A percentile compares a stretch with the other conserved stretches of the same genome.
Evolutionary conservation across 2,113 vertebrate genomes (phyloP).

Genomic region (Dromaius novaehollandiae): DNA sequence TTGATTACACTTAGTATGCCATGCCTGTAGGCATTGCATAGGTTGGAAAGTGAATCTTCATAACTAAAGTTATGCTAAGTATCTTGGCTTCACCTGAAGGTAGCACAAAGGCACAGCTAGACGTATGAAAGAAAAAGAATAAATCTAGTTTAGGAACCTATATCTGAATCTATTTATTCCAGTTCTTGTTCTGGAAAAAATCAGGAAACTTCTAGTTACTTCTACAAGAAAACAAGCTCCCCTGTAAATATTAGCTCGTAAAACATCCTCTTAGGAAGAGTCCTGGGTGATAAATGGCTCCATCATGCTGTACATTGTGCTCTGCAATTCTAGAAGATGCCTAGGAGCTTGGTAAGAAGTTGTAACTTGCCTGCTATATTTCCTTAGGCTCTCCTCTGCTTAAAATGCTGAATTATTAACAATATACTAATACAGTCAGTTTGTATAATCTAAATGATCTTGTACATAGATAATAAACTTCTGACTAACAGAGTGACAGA

Average conservation of each 20-base stretch:
- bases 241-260: not conserved
- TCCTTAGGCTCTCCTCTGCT: not conserved
- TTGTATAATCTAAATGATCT: not conserved
- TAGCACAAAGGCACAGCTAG: not conserved
- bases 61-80: not conserved
- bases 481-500: not conserved
- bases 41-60: not conserved
- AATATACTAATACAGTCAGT: not conserved
- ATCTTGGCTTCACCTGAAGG: not conserved
- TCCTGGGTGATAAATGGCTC: not conserved
- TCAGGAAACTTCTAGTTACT: not conserved
- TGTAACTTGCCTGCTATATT: not conserved
- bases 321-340: not conserved
- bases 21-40: not conserved
- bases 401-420: not conserved
- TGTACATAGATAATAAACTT: not conserved
- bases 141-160: not conserved
- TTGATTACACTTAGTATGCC: accelerated
- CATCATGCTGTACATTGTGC: not conserved
- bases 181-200: not conserved
- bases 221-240: not conserved
- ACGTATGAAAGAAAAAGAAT: not conserved
- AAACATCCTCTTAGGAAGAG: not conserved
- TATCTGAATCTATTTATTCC: not conserved
- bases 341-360: not conserved